A percentile compares a stretch with the other conserved stretches of the same genome.
Conservation (phyloP, 1,140 invertebrate genomes). For the Drosophila trapezifrons region DNA sequence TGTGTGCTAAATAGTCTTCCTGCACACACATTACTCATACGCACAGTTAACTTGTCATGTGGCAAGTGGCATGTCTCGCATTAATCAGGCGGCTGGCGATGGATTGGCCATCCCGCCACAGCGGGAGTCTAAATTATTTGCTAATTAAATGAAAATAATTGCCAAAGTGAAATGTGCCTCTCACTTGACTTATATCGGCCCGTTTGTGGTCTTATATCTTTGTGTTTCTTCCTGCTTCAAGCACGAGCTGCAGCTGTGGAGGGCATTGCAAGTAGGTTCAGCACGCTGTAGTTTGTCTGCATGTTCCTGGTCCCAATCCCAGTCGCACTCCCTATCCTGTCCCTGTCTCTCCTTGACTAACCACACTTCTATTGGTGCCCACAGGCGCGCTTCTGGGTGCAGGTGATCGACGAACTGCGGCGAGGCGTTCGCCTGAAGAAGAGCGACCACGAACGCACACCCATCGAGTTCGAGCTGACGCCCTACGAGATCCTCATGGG, state of each 20-base stretch:
- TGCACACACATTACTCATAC: constrained; percentile 75
- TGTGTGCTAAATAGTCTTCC: constrained; percentile 77
- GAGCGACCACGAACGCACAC: constrained; percentile 89
- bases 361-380: constrained; percentile 5
- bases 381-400: constrained; percentile 97
- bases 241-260: constrained; percentile 90
- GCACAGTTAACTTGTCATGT: constrained; percentile 69
- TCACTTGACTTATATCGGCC: constrained; percentile 15
- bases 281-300: constrained; percentile 3
- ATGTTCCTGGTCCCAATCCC: constrained; percentile 7
- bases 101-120: constrained; percentile 23
- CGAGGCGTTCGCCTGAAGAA: constrained; percentile 96
- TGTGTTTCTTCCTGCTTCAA: constrained; percentile 21
- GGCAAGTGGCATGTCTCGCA: constrained; percentile 35
- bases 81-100: constrained; percentile 14
- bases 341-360: constrained; percentile 3
- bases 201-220: constrained; percentile 2
- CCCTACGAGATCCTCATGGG: constrained; percentile 99
- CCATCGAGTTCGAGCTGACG: constrained; percentile 96
- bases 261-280: constrained; percentile 89
- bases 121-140: constrained; percentile 44
- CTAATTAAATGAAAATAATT: constrained; percentile 74
- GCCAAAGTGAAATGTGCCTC: constrained; percentile 67
- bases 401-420: constrained; percentile 94
- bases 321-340: neutral